Conservation (phyloP, 2,888 invertebrate species). For the Amphiduros pacificus region DNA sequence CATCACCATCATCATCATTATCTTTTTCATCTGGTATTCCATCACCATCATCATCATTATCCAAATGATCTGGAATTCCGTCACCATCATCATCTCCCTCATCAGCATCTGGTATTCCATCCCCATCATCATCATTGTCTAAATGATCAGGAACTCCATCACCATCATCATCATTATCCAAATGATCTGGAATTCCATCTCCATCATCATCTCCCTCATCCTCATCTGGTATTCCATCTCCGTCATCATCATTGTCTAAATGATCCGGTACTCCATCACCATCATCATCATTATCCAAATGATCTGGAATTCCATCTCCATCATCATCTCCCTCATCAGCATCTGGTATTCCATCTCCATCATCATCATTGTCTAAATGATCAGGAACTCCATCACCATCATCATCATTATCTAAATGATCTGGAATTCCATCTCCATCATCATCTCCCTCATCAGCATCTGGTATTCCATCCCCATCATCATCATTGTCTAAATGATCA, state of each 20-base stretch:
- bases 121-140: conserved; percentile 36
- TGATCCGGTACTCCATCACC: conserved; percentile 34
- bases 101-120: conserved; percentile 29
- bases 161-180: conserved; percentile 39
- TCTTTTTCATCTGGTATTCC: conserved; percentile 45
- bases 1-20: conserved; percentile 39
- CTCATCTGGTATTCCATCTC: conserved; percentile 26
- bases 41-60: conserved; percentile 44
- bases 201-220: conserved; percentile 41
- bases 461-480: conserved; percentile 35
- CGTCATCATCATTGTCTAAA: conserved; percentile 28
- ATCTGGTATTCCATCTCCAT: conserved; percentile 34
- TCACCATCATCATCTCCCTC: conserved; percentile 30
- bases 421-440: conserved; percentile 37
- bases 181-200: conserved; percentile 36
- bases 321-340: conserved; percentile 36
- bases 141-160: conserved; percentile 47
- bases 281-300: conserved; percentile 30
- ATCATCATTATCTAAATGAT: conserved; percentile 37
- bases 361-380: conserved; percentile 25
- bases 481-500: conserved; percentile 30
- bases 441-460: conserved; percentile 31
- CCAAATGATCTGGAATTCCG: conserved; percentile 28
- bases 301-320: conserved; percentile 45
- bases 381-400: conserved; percentile 32